These are phyloP conservation scores for Cygnus buccinator DNA, from an alignment of 2,113 vertebrate species.

Conservation along the genomic window DNA sequence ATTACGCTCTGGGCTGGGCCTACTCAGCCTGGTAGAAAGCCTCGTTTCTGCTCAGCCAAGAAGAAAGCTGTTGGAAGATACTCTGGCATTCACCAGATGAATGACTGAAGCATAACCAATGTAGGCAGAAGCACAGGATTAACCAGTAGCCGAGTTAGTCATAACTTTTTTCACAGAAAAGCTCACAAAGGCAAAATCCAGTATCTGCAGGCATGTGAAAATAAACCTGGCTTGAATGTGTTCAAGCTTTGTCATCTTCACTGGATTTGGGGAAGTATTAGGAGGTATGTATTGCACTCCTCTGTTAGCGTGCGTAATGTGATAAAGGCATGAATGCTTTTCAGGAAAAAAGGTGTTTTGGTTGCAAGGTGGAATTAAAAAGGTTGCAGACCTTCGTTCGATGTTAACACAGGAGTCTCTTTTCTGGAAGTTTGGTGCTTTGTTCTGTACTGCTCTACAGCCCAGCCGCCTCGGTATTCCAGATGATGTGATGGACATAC, in stretches of 20 bases:
- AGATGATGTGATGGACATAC: rapidly evolving
- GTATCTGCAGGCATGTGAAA: not conserved
- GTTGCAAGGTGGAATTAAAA: not conserved
- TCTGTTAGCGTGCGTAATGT: not conserved
- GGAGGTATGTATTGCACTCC: not conserved
- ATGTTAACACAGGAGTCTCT: not conserved
- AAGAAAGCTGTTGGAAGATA: not conserved
- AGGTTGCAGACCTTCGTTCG: not conserved
- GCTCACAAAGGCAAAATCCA: not conserved
- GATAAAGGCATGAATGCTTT: not conserved
- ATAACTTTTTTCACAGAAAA: not conserved
- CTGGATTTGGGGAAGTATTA: not conserved
- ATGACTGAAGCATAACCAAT: not conserved
- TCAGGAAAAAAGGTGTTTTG: not conserved
- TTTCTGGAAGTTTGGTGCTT: not conserved
- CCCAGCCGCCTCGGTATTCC: rapidly evolving
- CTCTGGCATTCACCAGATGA: not conserved
- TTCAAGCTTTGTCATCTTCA: not conserved
- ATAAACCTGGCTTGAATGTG: not conserved
- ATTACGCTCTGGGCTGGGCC: not conserved
- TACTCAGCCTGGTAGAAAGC: too few species aligned
- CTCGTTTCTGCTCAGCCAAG: not conserved
- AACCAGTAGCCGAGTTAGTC: not conserved
- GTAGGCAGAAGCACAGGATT: not conserved
- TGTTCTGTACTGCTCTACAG: not conserved